Evolutionary conservation across 2,113 vertebrate species (phyloP), one percentile per base, ranked within the genome.

Genomic region (Pyxicephalus adspersus): DNA sequence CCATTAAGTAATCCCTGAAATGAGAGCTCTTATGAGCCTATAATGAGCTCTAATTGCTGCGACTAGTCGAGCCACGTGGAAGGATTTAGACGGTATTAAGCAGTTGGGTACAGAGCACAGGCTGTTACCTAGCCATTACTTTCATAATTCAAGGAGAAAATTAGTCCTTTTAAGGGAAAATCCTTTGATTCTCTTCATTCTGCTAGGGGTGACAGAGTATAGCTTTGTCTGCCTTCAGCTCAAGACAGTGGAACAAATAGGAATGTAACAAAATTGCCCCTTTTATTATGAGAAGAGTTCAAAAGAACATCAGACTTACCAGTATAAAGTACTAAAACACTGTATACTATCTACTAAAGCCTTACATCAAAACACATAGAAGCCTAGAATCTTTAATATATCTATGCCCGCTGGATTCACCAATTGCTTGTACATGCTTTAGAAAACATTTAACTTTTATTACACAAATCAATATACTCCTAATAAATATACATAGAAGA

Each of bases 141-240:
- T 98, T 98, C 95, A 97, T 97, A 99, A 98, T 95, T 98, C 96
- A 97, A 96, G 95, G 94, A 94, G 96, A 98, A 98, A 98, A 98
- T 97, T 93, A 94, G 95, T 94, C 95, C 95, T 96, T 97, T 96
- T 97, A 96, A 95, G 93, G 94, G 88, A 90, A 92, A 93, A 95
- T 92, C 92, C 91, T 96, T 94, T 95, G 94, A 96, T 95, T 95
- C 92, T 87, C 87, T 95, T 94, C 90, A 90, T 95, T 95, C 95
- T 94, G 90, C 93, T 95, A 84, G 80, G 88, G 91, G 90, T 91
- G 92, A 92, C 90, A 92, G 90, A 90, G 90, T 91, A 86, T 89
- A 90, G 92, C 91, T 92, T 93, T 93, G 89, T 94, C 89, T 86
- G 89, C 89, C 88, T 90, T 88, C 86, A 88, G 87, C 91, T 92